Base-by-base conservation (phyloP, 2,113 vertebrate genomes). In the Perca schrenkii region DNA sequence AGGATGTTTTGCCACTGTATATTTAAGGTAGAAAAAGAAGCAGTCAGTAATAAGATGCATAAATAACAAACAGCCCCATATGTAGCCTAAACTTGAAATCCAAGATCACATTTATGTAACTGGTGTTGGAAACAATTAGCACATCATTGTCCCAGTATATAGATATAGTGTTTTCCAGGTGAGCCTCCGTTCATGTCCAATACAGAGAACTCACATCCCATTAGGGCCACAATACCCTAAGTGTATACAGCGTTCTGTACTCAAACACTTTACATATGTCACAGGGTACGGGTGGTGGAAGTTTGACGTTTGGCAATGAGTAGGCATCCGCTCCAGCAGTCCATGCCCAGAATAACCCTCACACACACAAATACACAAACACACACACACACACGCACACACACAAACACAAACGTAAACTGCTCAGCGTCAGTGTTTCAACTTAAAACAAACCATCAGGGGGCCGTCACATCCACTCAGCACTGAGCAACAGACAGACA, bases 381-480 rank as follows among this genome's bases (percentile, higher is more conserved):
- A 67, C 28, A 73, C 47, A 78, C 77, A 77, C 67, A 73, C 61
- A 78, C 73, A 74, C 49, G 79, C 17, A 77, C 31, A 74, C 46
- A 28, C 67, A 40, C 53, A 57, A 22, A 62, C 65, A 85, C 54
- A 71, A 74, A 85, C 31, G 74, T 78, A 50, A 28, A 88, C 84
- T 83, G 89, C 86, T 90, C 85, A 86, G 88, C 88, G 89, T 92
- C 85, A 86, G 69, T 43, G 77, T 88, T 83, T 85, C 84, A 88
- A 83, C 91, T 82, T 93, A 92, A 94, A 93, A 93, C 91, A 94
- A 94, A 94, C 91, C 93, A 93, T 93, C 90, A 91, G 90, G 87
- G 67, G 80, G 86, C 66, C 49, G 90, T 94, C 94, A 94, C 69
- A 91, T 93, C 83, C 88, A 93, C 87, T 94, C 91, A 93, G 84